Conservation (phyloP, 2,888 invertebrate genomes). For the Caenorhabditis uteleia region DNA sequence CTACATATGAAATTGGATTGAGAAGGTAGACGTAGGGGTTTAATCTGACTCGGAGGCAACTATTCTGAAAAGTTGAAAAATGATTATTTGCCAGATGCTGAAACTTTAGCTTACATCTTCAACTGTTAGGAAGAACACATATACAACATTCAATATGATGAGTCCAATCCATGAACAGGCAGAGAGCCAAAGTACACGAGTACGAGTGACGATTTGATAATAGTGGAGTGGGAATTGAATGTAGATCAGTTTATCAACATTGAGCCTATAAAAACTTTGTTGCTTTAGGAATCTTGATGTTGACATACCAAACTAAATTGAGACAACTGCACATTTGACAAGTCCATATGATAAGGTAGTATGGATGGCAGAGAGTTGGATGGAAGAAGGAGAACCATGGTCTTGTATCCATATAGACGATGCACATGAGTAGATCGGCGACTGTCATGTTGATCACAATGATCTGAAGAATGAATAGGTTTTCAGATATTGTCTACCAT, state of each 20-base stretch:
- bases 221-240: conserved; percentile 68
- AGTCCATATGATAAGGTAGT: conserved; percentile 66
- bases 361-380: conserved; percentile 55
- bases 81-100: neutral
- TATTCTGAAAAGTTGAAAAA: conserved; percentile 20
- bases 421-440: conserved; percentile 65
- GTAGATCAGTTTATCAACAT: conserved; percentile 65
- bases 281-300: neutral
- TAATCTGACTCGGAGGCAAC: conserved; percentile 25
- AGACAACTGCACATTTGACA: conserved; percentile 66
- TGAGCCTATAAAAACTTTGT: conserved; percentile 48
- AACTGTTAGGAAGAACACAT: conserved; percentile 54
- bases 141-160: conserved; percentile 42
- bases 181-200: conserved; percentile 50
- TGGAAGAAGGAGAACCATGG: conserved; percentile 58
- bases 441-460: conserved; percentile 69
- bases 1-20: conserved; percentile 58
- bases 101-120: conserved; percentile 21
- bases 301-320: conserved; percentile 63
- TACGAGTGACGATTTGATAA: conserved; percentile 61
- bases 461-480: conserved; percentile 45
- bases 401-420: conserved; percentile 65
- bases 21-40: conserved; percentile 44
- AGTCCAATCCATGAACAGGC: conserved; percentile 56
- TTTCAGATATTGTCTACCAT: neutral